Base-by-base conservation (phyloP, 2,113 vertebrate genomes). In the Tringa solitaria region DNA sequence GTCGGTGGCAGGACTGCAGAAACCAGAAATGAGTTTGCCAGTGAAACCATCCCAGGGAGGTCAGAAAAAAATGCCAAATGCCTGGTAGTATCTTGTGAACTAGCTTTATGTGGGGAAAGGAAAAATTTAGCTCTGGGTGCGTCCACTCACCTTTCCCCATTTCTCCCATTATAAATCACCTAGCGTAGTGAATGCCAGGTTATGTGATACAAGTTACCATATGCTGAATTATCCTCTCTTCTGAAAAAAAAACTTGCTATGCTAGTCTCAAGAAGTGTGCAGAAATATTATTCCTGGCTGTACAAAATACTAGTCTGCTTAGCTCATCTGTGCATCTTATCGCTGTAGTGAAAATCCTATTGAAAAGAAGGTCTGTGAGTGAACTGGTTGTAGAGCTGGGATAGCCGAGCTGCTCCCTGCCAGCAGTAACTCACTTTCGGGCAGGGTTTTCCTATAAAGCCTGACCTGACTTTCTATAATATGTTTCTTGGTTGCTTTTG, bases 21-120 rank as follows among this genome's bases (percentile, higher is more conserved):
- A 99, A 96, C 97, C 99, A 95, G 99, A 99, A 50, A 99, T 99
- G 98, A 98, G 98, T 87, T 98, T 99, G 86, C 99, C 99, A 14
- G 98, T 99, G 96, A 99, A 99, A 96, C 97, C 98, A 39, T 98
- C 98, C 81, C 99, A 99, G 97, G 99, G 98, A 98, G 99, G 99
- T 97, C 98, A 99, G 98, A 87, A 93, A 96, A 89, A 95, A 13
- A 48, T 90, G 82, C 92, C 94, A 12, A 77, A 85, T 83, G 13
- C 7, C n/a, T 81, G 30, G 12, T 60, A 16, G 28, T 75, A 6
- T 76, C n/a, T 59, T 74, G 15, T 2, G n/a, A 65, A 27, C 7
- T 73, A 45, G 17, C 9, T 50, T 77, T 60, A 13, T 59, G 26
- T 77, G 75, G 35, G 65, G 63, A 53, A 91, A 41, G 27, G 33